Evolutionary conservation across 2,113 vertebrate species (phyloP).

Genomic region (Myrmecobius fasciatus): DNA sequence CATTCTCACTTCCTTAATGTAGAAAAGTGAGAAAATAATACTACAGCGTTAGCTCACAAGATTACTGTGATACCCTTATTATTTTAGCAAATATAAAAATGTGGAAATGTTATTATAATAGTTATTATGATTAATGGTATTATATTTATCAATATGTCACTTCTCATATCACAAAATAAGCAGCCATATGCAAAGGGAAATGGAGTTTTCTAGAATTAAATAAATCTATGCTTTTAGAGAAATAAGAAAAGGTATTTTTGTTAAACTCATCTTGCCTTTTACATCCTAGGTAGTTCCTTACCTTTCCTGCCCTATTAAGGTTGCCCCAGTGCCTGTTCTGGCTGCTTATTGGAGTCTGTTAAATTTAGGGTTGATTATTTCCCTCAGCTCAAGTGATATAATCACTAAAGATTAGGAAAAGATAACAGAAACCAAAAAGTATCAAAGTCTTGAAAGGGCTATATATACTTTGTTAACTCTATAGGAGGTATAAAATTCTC

Average conservation of each 20-base stretch:
- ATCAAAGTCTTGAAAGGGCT: not conserved
- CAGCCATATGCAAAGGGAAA: not conserved
- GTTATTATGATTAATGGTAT: no score
- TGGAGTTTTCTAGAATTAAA: not conserved
- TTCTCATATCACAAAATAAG: no score
- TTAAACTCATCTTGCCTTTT: not conserved
- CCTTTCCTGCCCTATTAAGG: not conserved
- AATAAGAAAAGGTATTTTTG: not conserved
- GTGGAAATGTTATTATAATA: no score
- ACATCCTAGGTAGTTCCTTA: not conserved
- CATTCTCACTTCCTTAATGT: no score
- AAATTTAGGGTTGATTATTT: not conserved
- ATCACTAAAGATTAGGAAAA: not conserved
- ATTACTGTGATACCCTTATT: no score
- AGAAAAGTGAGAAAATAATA: no score
- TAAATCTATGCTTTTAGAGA: not conserved
- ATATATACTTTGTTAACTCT: not conserved
- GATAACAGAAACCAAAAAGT: not conserved
- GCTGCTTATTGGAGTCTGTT: not conserved
- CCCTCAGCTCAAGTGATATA: not conserved
- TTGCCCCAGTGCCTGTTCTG: not conserved
- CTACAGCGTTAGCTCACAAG: no score
- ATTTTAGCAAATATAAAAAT: no score
- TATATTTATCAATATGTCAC: no score
- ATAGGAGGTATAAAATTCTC: not conserved